Evolutionary conservation across 2,113 vertebrate species (phyloP), one percentile per base, ranked within the genome.

Genomic region (Chamaea fasciata): DNA sequence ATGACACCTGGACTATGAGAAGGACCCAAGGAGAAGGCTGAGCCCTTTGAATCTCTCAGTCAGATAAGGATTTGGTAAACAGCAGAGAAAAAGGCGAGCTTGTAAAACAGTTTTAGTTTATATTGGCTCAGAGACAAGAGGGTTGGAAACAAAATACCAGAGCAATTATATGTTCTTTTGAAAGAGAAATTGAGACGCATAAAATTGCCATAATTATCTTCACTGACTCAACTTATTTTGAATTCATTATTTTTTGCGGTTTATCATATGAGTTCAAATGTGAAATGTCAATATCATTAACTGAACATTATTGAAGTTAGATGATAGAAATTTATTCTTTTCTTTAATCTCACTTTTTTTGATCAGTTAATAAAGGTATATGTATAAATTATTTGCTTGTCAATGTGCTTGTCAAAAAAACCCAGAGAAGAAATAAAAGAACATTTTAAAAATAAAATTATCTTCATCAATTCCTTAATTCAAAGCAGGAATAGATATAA

Each of bases 111-210:
- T 90, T 41, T 92, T 73, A 73, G 42, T 67, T 85, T 87, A 59
- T 74, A 74, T 21, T 84, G n/a, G 27, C 28, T 88, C 41, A 60
- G 57, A 81, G n/a, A 83, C 31, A 64, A 87, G 41, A n/a, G 52
- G 17, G 15, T 21, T 91, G 30, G 55, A 81, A 92, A 91, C 50
- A 87, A 96, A 94, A 80, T 95, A 85, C 67, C 67, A 83, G 42
- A 86, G 35, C 85, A 88, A 84, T 80, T 78, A n/a, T 35, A 53
- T 11, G 16, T 57, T 90, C 52, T 64, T 94, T 87, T 92, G 24
- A 86, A 91, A 93, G 31, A 39, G 19, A 92, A 95, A 89, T 37
- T 89, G 67, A 77, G 27, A 49, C 49, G 21, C 53, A 76, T 89
- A 91, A 82, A 87, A 79, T 89, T 86, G 52, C 39, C 24, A 37